Conservation (phyloP, 37 sponge, comb jelly and placozoan genomes). For the Spongilla lacustris region DNA sequence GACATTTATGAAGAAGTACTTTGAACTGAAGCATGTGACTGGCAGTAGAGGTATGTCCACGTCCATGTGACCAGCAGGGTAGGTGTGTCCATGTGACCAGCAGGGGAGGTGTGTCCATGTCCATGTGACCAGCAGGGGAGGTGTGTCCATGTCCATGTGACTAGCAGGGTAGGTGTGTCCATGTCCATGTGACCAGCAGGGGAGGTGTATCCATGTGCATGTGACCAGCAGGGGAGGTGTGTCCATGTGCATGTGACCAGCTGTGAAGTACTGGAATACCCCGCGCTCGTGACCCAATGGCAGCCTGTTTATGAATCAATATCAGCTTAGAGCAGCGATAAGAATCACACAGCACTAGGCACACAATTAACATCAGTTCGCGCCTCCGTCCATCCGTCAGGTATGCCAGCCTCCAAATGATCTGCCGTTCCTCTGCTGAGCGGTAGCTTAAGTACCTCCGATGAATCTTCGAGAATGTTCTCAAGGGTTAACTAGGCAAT, state of each 20-base stretch:
- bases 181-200: neutral
- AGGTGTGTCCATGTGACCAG: neutral
- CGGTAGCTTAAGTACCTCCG: neutral
- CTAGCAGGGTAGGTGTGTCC: neutral
- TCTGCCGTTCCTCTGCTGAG: too few species aligned
- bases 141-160: neutral
- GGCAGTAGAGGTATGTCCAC: neutral
- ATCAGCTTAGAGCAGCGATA: too few species aligned
- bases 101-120: neutral
- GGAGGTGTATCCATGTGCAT: neutral
- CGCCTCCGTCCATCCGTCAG: too few species aligned
- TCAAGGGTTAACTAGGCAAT: too few species aligned
- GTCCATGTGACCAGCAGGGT: neutral
- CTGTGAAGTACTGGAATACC: too few species aligned
- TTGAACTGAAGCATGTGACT: constrained; percentile 1
- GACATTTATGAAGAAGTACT: constrained; percentile 47
- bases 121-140: neutral
- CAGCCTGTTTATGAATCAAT: too few species aligned
- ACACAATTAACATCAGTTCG: too few species aligned
- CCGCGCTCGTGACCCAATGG: too few species aligned
- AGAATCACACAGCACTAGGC: too few species aligned
- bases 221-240: neutral
- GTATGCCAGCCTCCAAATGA: too few species aligned
- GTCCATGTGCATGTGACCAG: too few species aligned
- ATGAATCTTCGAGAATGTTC: neutral